A percentile compares a stretch with the other conserved stretches of the same genome.
Conservation (phyloP, 2,797 vertebrate genomes). For the Garrulus glandarius region DNA sequence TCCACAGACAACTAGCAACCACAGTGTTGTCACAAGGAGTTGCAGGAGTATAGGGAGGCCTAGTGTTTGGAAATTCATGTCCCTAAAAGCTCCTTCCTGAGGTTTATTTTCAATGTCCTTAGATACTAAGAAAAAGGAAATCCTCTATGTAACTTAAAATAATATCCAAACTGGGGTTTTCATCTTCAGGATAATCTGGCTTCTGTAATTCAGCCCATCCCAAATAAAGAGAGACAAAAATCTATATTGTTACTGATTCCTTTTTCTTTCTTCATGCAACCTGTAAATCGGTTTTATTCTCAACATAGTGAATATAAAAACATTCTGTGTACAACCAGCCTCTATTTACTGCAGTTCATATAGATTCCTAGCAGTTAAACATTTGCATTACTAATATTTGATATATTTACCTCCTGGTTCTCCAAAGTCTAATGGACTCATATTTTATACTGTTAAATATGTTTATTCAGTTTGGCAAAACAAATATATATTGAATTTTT, state of each 20-base stretch:
- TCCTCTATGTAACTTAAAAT: not conserved
- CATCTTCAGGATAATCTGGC: not conserved
- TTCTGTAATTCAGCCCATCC: not conserved
- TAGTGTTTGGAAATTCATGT: not conserved
- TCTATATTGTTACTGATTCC: not conserved
- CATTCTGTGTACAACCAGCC: not conserved
- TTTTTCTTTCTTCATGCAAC: not conserved
- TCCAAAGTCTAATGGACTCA: not conserved
- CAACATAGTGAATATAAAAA: not conserved
- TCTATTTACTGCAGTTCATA: not conserved
- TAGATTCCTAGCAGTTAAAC: not conserved
- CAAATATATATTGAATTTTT: not conserved
- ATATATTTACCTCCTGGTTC: not conserved
- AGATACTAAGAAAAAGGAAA: not conserved
- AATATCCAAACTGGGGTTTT: not conserved
- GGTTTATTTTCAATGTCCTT: not conserved
- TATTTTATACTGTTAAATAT: not conserved
- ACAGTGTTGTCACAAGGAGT: not conserved
- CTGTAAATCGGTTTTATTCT: not conserved
- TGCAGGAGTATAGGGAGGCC: rapidly evolving
- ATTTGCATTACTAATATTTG: not conserved
- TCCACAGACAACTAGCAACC: not conserved
- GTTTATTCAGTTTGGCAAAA: not conserved
- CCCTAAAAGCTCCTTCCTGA: not conserved
- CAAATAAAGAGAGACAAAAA: not conserved